Base-by-base conservation (phyloP, 1,140 invertebrate species). In the Papilio glaucus region DNA sequence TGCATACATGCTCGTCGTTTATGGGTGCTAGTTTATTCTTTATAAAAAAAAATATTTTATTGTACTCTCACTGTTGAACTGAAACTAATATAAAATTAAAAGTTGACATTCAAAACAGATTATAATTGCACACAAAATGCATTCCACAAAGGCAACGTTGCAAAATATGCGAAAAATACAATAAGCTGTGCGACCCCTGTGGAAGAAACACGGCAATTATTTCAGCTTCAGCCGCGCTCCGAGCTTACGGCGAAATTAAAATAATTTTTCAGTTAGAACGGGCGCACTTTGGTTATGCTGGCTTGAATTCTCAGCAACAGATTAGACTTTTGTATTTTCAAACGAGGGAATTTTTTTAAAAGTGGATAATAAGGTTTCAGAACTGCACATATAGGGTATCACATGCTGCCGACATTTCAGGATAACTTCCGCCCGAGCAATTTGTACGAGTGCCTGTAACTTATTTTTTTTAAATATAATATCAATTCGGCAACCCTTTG, bases 121-220 rank as follows among this genome's bases (percentile, higher is more conserved):
- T 8, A 18, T 18, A 45, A 18, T 45, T 45, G 42, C 42, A 4
- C 8, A 57, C 0, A 57, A 24, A 57, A 57, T 57, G 1, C 24
- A 57, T 57, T 3, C 10, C 21, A 57, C 4, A 24, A 24, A 57
- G 10, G 49, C 21, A 24, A 12, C 10, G 18, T 21, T 57, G 49
- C 49, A 57, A 49, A 49, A 57, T 18, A 57, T 53, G 24, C 18
- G 49, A 53, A 53, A 53, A 53, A 53, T 18, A 53, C 49, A 53
- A 53, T 53, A 53, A 53, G 49, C 49, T 24, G 18, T 33, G 49
- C 49, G 49, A 24, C 49, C 49, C 24, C 49, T 24, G 21, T 53
- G 18, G 24, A 21, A 53, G 49, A 53, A 53, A 24, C 49, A 21
- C 18, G 49, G 24, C 18, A 53, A 53, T 24, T 53, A 53, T 53